Percentiles rank a stretch among this genome's conserved stretches.
Conservation (phyloP, 2,113 vertebrate genomes). For the Anarhynchus alexandrinus region DNA sequence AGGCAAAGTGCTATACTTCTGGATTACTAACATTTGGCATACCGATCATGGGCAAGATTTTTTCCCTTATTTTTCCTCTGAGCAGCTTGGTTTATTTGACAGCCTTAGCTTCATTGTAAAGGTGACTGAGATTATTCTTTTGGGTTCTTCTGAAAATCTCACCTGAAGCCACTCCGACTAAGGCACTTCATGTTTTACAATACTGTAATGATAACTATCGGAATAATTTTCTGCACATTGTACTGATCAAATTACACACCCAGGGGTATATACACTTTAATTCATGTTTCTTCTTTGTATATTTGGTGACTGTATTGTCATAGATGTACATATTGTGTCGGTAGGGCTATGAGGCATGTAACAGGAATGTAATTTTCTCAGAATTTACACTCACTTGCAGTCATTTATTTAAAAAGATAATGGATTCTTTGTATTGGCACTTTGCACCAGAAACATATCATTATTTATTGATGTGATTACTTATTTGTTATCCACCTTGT, state of each 20-base stretch:
- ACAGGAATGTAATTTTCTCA: conserved; percentile 89
- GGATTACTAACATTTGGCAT: conserved; percentile 62
- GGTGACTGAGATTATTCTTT: conserved; percentile 63
- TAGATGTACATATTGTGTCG: conserved; percentile 98
- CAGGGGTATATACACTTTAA: conserved; percentile 83
- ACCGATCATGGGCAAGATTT: conserved; percentile 3
- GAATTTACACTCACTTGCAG: conserved; percentile 87
- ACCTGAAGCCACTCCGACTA: conserved; percentile 76
- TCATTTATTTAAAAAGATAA: conserved; percentile 91
- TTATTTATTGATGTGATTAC: conserved; percentile 97
- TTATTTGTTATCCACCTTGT: conserved; percentile 89
- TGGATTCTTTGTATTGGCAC: conserved; percentile 95
- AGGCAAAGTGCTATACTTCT: conserved; percentile 60
- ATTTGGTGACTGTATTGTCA: conserved; percentile 98
- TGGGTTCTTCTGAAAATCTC: conserved; percentile 64
- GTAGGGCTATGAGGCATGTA: conserved; percentile 92
- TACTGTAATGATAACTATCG: conserved; percentile 76
- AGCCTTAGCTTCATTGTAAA: conserved; percentile 63
- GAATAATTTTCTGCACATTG: conserved; percentile 74
- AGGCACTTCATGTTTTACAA: conserved; percentile 82
- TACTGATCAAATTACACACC: conserved; percentile 76
- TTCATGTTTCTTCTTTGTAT: conserved; percentile 93
- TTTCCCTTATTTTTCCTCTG: conserved; percentile 44
- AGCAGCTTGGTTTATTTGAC: conserved; percentile 66
- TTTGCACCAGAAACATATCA: conserved; percentile 97